phyloP scores from a whole-genome alignment of 2,797 vertebrate species.

The Chaenodraco wilsoni region DNA sequence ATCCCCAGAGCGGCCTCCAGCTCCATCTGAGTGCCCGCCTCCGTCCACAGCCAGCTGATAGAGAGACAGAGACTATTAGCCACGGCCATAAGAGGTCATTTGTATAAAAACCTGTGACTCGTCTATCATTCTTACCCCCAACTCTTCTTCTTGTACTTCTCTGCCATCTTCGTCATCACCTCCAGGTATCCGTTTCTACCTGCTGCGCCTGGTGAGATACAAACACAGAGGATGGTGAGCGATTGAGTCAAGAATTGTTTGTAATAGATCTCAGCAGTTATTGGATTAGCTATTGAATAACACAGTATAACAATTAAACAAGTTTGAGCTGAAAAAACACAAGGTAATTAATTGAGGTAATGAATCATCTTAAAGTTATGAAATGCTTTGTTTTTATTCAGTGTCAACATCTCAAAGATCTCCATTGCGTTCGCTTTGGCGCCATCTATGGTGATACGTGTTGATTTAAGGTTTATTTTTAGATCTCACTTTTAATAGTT shows the following conservation, averaged over 20 bases:
- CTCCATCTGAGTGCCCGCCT: slow-evolving; percentile 92
- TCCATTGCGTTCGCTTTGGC: no score
- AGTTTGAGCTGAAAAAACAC: no score
- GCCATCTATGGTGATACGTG: no score
- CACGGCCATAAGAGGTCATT: background rate
- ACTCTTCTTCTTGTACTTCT: slow-evolving; percentile 99
- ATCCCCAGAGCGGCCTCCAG: slow-evolving; percentile 93
- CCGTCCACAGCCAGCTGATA: slow-evolving; percentile 94
- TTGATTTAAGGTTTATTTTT: no score
- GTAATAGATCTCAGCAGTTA: background rate
- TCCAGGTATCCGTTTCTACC: slow-evolving; percentile 94
- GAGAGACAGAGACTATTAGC: slow-evolving; percentile 2
- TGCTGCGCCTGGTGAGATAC: slow-evolving; percentile 84
- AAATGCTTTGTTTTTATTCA: background rate
- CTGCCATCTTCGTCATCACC: slow-evolving; percentile 93
- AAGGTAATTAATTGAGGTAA: no score
- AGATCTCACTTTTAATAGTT: no score
- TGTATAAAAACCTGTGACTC: fast-evolving
- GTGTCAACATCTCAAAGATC: background rate
- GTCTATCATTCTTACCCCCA: slow-evolving; percentile 89
- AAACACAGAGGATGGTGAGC: background rate
- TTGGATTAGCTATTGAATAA: background rate
- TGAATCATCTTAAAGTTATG: background rate
- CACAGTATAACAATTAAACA: background rate
- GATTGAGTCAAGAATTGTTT: background rate